phyloP scores from a whole-genome alignment of 2,113 vertebrate genomes.

The Pachyramphus minor region DNA sequence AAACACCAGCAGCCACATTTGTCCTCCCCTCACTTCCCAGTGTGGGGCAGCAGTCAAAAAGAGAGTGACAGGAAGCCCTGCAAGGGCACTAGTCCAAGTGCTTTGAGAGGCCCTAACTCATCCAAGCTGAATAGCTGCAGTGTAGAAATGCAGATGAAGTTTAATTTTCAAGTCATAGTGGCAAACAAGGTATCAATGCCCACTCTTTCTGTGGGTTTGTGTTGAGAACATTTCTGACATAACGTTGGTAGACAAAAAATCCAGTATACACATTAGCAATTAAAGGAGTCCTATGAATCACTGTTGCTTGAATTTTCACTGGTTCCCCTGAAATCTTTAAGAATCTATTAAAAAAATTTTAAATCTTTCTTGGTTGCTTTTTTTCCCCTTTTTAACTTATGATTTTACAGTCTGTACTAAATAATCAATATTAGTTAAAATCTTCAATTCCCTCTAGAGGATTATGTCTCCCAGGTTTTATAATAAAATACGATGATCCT shows the following conservation, averaged over 20 bases:
- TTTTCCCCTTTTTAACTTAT: not conserved
- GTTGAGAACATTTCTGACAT: not conserved
- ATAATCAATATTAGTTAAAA: conserved; percentile 77
- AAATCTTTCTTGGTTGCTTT: not conserved
- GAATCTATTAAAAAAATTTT: not conserved
- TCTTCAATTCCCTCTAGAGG: conserved; percentile 65
- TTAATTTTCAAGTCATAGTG: not conserved
- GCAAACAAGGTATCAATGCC: not conserved
- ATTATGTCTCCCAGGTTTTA: conserved; percentile 63
- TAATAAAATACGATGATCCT: conserved; percentile 71
- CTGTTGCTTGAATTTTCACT: not conserved
- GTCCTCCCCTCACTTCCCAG: not conserved
- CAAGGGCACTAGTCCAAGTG: not conserved
- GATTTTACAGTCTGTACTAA: conserved; percentile 60
- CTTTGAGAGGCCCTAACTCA: not conserved
- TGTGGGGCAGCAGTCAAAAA: not conserved
- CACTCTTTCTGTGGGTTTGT: not conserved
- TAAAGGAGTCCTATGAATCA: not conserved
- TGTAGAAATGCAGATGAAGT: not conserved
- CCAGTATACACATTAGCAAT: not conserved
- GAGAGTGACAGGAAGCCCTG: not conserved
- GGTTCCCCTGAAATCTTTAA: conserved; percentile 5
- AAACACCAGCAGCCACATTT: not conserved
- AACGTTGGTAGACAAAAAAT: not conserved
- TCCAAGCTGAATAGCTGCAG: not conserved